phyloP scores from a whole-genome alignment of 1,140 invertebrate species.

The Polyergus mexicanus region DNA sequence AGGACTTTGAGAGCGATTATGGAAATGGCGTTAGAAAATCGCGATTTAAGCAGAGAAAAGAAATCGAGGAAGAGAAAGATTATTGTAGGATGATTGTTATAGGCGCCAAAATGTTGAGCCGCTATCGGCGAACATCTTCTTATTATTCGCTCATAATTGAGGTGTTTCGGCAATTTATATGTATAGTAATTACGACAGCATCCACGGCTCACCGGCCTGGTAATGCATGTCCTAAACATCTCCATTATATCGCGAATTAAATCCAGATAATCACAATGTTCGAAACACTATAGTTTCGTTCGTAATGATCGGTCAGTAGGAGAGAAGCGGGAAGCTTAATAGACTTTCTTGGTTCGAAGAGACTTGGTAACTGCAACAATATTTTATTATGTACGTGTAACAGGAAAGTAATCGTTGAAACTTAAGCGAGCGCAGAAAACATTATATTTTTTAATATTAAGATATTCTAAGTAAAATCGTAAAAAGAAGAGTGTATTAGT shows the following conservation, averaged over 20 bases:
- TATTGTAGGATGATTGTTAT: conserved; percentile 46
- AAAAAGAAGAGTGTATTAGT: not conserved
- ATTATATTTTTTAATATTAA: not conserved
- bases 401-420: not conserved
- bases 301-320: conserved; percentile 58
- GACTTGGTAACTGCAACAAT: not conserved
- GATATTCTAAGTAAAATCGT: not conserved
- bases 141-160: conserved; percentile 66
- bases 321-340: conserved; percentile 46
- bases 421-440: not conserved
- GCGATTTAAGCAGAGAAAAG: not conserved
- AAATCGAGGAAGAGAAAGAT: conserved; percentile 36
- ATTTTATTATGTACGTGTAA: not conserved
- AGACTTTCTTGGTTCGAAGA: not conserved
- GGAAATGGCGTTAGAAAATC: not conserved
- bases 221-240: conserved; percentile 71
- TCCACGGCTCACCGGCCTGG: conserved; percentile 50
- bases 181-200: conserved; percentile 75
- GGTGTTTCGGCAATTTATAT: conserved; percentile 73
- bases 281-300: conserved; percentile 63
- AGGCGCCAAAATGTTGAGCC: conserved; percentile 66
- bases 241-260: conserved; percentile 78
- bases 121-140: conserved; percentile 51
- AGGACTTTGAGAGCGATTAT: not conserved
- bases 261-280: conserved; percentile 75